phyloP scores from a whole-genome alignment of 2,888 invertebrate genomes.

The Synergus itoensis region DNA sequence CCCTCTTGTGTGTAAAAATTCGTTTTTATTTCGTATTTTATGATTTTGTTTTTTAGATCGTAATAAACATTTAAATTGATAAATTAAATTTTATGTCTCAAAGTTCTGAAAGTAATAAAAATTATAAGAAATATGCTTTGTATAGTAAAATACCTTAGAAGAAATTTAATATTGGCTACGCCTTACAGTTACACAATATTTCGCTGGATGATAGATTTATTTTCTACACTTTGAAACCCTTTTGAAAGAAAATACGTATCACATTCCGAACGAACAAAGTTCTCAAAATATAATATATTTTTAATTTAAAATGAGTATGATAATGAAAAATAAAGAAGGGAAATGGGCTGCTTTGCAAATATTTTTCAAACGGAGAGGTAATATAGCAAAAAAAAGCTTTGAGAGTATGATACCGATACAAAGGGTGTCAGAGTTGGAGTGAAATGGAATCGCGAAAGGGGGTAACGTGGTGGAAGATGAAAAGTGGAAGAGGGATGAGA shows the following conservation, averaged over 20 bases:
- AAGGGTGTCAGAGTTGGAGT: conserved; percentile 21
- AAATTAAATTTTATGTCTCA: background rate
- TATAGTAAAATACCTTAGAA: background rate
- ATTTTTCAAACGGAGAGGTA: background rate
- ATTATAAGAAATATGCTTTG: background rate
- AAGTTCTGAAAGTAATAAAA: background rate
- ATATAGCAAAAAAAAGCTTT: background rate
- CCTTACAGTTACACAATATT: too few relatives aligned
- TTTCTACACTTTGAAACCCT: too few relatives aligned
- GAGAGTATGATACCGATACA: background rate
- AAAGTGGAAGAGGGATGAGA: conserved; percentile 46
- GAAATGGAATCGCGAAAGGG: conserved; percentile 43
- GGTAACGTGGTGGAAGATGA: conserved; percentile 31
- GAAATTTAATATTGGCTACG: background rate
- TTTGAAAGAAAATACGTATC: too few relatives aligned
- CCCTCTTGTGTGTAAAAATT: background rate
- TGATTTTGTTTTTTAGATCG: background rate
- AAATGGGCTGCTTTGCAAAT: background rate
- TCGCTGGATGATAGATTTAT: too few relatives aligned
- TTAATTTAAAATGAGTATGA: background rate
- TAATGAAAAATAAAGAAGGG: background rate
- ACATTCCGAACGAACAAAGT: too few relatives aligned
- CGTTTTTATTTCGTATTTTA: background rate
- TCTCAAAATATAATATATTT: background rate
- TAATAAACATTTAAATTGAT: conserved; percentile 3